phyloP scores from a whole-genome alignment of 2,113 vertebrate species.

The Amphiprion percula region DNA sequence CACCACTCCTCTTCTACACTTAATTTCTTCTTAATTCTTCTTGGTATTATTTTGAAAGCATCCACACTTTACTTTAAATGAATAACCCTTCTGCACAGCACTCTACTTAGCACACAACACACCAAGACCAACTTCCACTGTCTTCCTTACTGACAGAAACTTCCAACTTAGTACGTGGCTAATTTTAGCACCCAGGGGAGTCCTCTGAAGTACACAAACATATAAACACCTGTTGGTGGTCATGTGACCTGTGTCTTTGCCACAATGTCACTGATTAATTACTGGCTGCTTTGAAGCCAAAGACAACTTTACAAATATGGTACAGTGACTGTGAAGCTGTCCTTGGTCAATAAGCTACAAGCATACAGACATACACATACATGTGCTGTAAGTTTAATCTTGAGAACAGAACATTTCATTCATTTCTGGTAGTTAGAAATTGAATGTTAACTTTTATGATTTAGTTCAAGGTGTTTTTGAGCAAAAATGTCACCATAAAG shows the following conservation, averaged over 20 bases:
- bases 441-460: neutral
- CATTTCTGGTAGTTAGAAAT: too few relatives aligned
- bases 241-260: slow-evolving; percentile 63
- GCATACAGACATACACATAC: neutral
- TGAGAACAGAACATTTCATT: too few relatives aligned
- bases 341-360: neutral
- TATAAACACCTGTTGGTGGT: slow-evolving; percentile 66
- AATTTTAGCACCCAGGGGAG: slow-evolving; percentile 71
- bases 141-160: slow-evolving; percentile 38
- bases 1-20: too few relatives aligned
- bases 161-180: slow-evolving; percentile 69
- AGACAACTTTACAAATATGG: slow-evolving; percentile 12
- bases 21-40: too few relatives aligned
- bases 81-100: too few relatives aligned
- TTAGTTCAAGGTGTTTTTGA: neutral
- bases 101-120: too few relatives aligned
- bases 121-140: neutral
- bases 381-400: neutral
- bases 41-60: too few relatives aligned
- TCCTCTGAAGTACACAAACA: slow-evolving; percentile 42
- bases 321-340: neutral
- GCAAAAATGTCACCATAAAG: neutral
- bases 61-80: too few relatives aligned
- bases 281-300: slow-evolving; percentile 2
- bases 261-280: slow-evolving; percentile 61